These are phyloP conservation scores for Plebejus anna DNA, from an alignment of 2,888 invertebrate genomes.

Conservation along the genomic window DNA sequence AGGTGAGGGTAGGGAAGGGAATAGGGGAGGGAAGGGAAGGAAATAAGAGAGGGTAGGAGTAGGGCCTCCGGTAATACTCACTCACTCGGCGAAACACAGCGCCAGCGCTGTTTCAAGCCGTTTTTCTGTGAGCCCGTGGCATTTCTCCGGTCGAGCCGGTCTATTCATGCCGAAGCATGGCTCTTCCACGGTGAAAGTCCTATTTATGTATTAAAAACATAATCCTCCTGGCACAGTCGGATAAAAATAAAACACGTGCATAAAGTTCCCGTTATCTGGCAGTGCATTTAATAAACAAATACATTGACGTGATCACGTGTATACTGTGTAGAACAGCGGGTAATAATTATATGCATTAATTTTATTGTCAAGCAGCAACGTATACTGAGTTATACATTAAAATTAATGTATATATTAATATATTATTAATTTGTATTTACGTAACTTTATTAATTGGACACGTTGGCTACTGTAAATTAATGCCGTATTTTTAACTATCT, in stretches of 20 bases:
- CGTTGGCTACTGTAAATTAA: background rate
- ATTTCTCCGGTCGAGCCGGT: too few species aligned
- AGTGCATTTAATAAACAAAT: constrained; percentile 24
- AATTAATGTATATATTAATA: constrained; percentile 6
- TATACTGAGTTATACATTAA: background rate
- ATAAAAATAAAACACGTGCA: background rate
- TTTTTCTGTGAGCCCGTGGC: too few species aligned
- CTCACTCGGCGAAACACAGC: too few species aligned
- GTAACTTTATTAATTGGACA: background rate
- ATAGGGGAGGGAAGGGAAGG: too few species aligned
- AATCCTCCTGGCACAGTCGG: background rate
- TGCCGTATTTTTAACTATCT: background rate
- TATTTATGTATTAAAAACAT: too few species aligned
- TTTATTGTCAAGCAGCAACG: constrained; percentile 16
- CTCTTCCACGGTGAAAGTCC: too few species aligned
- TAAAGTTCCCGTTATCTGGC: constrained; percentile 24
- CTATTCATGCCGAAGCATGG: too few species aligned
- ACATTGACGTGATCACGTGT: constrained; percentile 6
- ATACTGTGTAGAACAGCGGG: constrained; percentile 27
- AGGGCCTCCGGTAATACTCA: too few species aligned
- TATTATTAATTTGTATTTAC: background rate
- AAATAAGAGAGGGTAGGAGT: too few species aligned
- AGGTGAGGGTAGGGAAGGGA: too few species aligned
- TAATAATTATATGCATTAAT: constrained; percentile 30
- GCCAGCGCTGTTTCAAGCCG: too few species aligned